These are phyloP conservation scores for Camponotus vicinus DNA, from an alignment of 1,140 invertebrate species.

Conservation along the genomic window DNA sequence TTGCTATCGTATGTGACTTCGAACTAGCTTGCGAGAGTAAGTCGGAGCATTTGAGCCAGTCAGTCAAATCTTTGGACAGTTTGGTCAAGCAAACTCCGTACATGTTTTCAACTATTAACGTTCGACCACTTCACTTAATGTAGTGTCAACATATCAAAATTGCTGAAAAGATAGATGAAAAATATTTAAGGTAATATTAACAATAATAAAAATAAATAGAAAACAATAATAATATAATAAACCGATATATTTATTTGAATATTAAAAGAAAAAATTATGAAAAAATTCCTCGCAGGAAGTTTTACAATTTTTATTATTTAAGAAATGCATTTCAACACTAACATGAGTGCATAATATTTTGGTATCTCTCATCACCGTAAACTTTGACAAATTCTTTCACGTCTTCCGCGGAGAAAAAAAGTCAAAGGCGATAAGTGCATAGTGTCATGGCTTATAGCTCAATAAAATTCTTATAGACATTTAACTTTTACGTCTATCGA, in stretches of 20 bases:
- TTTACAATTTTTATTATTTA: not conserved
- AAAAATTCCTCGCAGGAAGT: not conserved
- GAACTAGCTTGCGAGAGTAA: slow-evolving; percentile 63
- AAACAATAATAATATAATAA: no score
- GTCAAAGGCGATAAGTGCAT: slow-evolving; percentile 15
- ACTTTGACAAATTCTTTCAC: slow-evolving; percentile 30
- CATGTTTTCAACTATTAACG: slow-evolving; percentile 30
- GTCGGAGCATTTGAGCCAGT: slow-evolving; percentile 53
- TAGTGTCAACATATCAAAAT: not conserved
- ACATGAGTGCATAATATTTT: no score
- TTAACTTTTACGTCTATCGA: slow-evolving; percentile 61
- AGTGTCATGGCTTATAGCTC: slow-evolving; percentile 32
- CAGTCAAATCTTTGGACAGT: not conserved
- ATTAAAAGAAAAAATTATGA: not conserved
- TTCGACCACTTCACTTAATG: not conserved
- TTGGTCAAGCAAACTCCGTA: slow-evolving; percentile 58
- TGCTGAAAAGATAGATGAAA: not conserved
- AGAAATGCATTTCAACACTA: not conserved
- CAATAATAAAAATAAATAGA: no score
- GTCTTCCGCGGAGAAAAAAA: slow-evolving; percentile 12
- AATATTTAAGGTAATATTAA: not conserved
- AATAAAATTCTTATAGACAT: slow-evolving; percentile 66
- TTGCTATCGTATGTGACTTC: slow-evolving; percentile 33
- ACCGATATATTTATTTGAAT: not conserved
- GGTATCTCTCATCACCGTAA: not conserved